Evolutionary conservation across 2,797 vertebrate genomes (phyloP).

Genomic region (Ibycter americanus): DNA sequence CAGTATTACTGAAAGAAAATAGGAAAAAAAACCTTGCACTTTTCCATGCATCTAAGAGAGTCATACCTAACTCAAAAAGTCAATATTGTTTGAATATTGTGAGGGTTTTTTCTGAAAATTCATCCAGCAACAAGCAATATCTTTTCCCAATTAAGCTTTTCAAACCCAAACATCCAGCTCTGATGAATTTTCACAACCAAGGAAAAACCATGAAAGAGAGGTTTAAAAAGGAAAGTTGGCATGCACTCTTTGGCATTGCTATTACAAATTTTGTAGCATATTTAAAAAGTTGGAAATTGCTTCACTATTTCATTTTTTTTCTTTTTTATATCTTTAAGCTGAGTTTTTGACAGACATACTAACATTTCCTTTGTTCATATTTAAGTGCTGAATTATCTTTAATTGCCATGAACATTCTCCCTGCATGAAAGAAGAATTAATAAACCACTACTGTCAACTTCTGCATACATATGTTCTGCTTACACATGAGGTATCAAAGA

Average conservation of each 20-base stretch:
- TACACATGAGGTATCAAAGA: constrained; percentile 25
- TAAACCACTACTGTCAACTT: constrained; percentile 39
- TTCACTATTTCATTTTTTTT: constrained; percentile 15
- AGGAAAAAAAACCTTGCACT: not conserved
- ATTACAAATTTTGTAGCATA: not conserved
- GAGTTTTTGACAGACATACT: constrained; percentile 59
- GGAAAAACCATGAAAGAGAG: not conserved
- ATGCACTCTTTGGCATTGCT: not conserved
- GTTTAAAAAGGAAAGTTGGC: not conserved
- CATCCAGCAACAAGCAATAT: not conserved
- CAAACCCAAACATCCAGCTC: not conserved
- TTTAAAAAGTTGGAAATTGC: constrained; percentile 18
- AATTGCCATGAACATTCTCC: constrained; percentile 43
- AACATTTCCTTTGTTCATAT: constrained; percentile 60
- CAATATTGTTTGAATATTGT: not conserved
- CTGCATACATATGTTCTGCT: constrained; percentile 11
- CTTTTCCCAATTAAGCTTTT: not conserved
- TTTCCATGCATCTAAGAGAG: not conserved
- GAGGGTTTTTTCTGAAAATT: not conserved
- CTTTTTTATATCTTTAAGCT: constrained; percentile 22
- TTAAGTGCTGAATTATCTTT: constrained; percentile 58
- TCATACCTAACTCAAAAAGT: not conserved
- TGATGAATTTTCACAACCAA: not conserved
- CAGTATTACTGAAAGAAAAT: not conserved
- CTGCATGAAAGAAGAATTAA: constrained; percentile 42